These are phyloP conservation scores for Lucifuga dentata DNA, from an alignment of 2,113 vertebrate species.

Conservation along the genomic window DNA sequence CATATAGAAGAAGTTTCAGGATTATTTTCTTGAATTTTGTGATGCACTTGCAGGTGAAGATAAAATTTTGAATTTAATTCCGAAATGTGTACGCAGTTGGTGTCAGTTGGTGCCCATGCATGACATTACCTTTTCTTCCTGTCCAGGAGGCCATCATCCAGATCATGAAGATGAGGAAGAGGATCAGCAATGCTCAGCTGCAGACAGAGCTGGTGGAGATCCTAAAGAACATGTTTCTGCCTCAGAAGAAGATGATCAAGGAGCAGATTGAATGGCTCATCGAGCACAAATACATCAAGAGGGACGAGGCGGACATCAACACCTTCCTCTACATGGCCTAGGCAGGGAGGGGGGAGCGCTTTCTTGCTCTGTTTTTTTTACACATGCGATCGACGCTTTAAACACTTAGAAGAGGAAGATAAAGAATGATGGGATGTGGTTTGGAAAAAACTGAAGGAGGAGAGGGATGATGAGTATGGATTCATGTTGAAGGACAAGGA, in stretches of 20 bases:
- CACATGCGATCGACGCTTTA: slow-evolving; percentile 39
- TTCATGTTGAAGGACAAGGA: slow-evolving; percentile 5
- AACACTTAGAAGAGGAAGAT: slow-evolving; percentile 18
- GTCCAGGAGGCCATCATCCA: slow-evolving; percentile 97
- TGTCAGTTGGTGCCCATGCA: neutral
- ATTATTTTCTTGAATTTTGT: no score
- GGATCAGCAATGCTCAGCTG: slow-evolving; percentile 97
- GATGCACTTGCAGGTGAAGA: no score
- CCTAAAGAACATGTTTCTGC: slow-evolving; percentile 99
- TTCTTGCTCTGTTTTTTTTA: slow-evolving; percentile 26
- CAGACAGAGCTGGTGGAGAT: slow-evolving; percentile 99
- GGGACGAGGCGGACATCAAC: slow-evolving; percentile 96
- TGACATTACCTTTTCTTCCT: slow-evolving; percentile 5
- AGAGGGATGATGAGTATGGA: neutral
- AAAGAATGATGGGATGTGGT: slow-evolving; percentile 4
- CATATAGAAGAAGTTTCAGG: no score
- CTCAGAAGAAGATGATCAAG: slow-evolving; percentile 99
- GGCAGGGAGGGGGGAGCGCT: neutral
- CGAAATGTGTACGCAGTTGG: no score
- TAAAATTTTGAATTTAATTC: no score
- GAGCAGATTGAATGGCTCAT: slow-evolving; percentile 99
- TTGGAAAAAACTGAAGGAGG: neutral
- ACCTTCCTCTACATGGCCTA: slow-evolving; percentile 98
- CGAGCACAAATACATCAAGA: slow-evolving; percentile 98
- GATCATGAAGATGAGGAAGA: slow-evolving; percentile 99